Evolutionary conservation across 2,888 invertebrate genomes (phyloP), one percentile per base, ranked within the genome.

Genomic region (Ypsolopha scabrella): DNA sequence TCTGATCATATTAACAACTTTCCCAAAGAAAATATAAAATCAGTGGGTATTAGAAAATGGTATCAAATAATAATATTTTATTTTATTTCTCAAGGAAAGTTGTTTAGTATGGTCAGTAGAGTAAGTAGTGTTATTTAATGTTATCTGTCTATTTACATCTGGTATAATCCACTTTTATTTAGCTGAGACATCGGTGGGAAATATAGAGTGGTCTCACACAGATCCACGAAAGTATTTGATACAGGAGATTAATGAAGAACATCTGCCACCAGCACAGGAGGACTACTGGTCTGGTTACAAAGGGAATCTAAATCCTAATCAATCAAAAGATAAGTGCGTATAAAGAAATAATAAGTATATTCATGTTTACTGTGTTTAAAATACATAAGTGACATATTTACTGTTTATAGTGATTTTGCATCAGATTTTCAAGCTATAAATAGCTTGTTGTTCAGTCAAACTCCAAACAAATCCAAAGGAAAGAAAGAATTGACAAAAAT

Each of bases 131-230:
- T 24, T 24, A 24, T 24, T 24, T 24, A 24, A 24, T 24, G 24
- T 24, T 24, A 3, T 24, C 24, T 24, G 24, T 24, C 24, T 24
- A 24, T 24, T 24, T 24, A 24, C 24, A 24, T 4, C 24, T 4
- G 4, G 24, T 24, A 24, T 24, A 24, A 24, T 24, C 24, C 24
- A 24, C 24, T 24, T 24, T 24, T n/a, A n/a, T 24, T 24, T 24
- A 24, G 24, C 24, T 24, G 24, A 24, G 4, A 24, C 24, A 24
- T 24, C 24, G 24, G 24, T 24, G 4, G 64, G 57, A 0, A 70
- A 72, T 55, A 83, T 85, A 11, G 75, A 80, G 54, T 87, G 87
- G 87, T 77, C 82, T 0, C 66, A 72, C 33, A 36, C 65, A 7
- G 71, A 75, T 10, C 58, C 58, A 1, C 70, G 70, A 2, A 75